Evolutionary conservation across 2,888 invertebrate genomes (phyloP), one percentile per base, ranked within the genome.

Genomic region (Arge pagana): DNA sequence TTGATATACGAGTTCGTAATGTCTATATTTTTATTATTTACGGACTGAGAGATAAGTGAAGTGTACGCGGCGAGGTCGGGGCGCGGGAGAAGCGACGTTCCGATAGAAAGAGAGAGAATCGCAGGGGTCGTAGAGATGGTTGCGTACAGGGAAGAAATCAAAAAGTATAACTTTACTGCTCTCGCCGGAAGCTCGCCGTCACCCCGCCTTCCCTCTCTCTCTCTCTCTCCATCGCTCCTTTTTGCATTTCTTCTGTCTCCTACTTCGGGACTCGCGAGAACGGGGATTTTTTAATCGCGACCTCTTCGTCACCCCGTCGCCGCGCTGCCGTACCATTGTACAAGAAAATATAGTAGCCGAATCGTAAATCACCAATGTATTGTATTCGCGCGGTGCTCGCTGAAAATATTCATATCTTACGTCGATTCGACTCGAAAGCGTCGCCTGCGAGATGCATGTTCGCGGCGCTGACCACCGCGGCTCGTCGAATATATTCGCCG

Each of bases 21-120:
- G 72, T 71, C 71, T 74, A 72, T 72, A 72, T 72, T 72, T 74
- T 72, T 72, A 72, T 73, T 73, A 75, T 75, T 74, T 75, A 74
- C 74, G 72, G 71, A 67, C 64, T 52, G 65, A 56, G 64, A 70
- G 75, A 75, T 75, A 75, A 74, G 71, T 68, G 68, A 70, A 45
- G 45, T 45, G 45, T 45, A 35, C 16, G 45, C 23, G n/a, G n/a
- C n/a, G n/a, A n/a, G n/a, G n/a, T n/a, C n/a, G n/a, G n/a, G n/a
- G n/a, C n/a, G n/a, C n/a, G n/a, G n/a, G n/a, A n/a, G n/a, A n/a
- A n/a, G n/a, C n/a, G n/a, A n/a, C n/a, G n/a, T n/a, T n/a, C n/a
- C n/a, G n/a, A n/a, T n/a, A n/a, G n/a, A n/a, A n/a, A n/a, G n/a
- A n/a, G n/a, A n/a, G n/a, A n/a, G n/a, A n/a, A n/a, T n/a, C n/a